Evolutionary conservation across 2,888 invertebrate genomes (phyloP).

Genomic region (Aporophyla nigra): DNA sequence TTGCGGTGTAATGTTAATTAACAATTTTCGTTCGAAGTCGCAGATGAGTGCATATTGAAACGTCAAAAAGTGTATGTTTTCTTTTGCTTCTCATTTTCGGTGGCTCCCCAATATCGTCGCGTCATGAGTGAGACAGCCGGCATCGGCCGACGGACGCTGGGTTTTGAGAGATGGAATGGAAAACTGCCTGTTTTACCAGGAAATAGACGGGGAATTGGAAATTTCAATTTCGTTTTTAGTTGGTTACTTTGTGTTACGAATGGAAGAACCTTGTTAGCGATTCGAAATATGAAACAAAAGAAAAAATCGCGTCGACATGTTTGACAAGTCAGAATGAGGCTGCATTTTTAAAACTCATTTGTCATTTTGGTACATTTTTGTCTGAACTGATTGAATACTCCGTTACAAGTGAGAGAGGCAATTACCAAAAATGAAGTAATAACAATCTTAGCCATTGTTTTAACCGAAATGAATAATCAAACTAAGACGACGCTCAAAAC

Average conservation of each 20-base stretch:
- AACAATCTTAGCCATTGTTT: conserved; percentile 21
- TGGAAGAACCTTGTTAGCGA: conserved; percentile 71
- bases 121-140: conserved; percentile 84
- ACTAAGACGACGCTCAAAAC: conserved; percentile 72
- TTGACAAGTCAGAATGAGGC: conserved; percentile 54
- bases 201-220: conserved; percentile 87
- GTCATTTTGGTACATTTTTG: conserved; percentile 25
- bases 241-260: conserved; percentile 80
- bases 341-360: conserved; percentile 46
- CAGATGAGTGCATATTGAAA: conserved; percentile 90
- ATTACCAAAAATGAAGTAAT: conserved; percentile 28
- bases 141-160: conserved; percentile 75
- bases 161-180: conserved; percentile 85
- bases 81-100: conserved; percentile 89
- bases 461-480: conserved; percentile 62
- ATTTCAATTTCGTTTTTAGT: conserved; percentile 85
- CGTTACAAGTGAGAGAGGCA: background rate
- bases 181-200: conserved; percentile 86
- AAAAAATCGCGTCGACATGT: conserved; percentile 38
- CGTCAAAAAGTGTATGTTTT: conserved; percentile 86
- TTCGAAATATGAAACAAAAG: conserved; percentile 53
- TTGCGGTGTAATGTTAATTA: conserved; percentile 77
- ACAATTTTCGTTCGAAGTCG: conserved; percentile 73
- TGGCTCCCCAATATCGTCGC: conserved; percentile 86
- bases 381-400: conserved; percentile 10